These are phyloP conservation scores for Sclerodermus sp. DNA, from an alignment of 2,888 invertebrate genomes.

Conservation along the genomic window DNA sequence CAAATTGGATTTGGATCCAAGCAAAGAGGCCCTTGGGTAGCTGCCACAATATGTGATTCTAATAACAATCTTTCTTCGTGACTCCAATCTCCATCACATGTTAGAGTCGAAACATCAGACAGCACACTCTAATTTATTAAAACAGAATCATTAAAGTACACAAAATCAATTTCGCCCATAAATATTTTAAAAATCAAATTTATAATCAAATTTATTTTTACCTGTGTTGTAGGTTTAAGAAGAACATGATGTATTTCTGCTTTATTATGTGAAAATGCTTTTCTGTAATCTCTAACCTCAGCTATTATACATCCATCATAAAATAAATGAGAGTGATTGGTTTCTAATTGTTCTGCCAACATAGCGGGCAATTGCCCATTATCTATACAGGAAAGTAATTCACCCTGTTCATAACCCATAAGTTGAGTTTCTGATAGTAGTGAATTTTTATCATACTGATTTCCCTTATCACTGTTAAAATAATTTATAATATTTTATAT, in stretches of 20 bases:
- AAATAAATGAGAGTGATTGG: conserved; percentile 81
- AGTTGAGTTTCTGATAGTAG: conserved; percentile 70
- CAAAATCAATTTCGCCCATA: not conserved
- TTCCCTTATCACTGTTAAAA: conserved; percentile 49
- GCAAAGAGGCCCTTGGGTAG: conserved; percentile 84
- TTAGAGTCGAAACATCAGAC: conserved; percentile 53
- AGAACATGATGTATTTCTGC: conserved; percentile 86
- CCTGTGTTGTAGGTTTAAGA: conserved; percentile 84
- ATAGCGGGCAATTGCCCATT: conserved; percentile 88
- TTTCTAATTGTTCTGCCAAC: conserved; percentile 80
- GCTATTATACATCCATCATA: conserved; percentile 91
- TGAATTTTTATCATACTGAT: conserved; percentile 65
- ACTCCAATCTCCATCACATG: conserved; percentile 64
- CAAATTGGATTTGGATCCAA: conserved; percentile 86
- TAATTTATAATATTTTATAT: not conserved
- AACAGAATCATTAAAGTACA: not conserved
- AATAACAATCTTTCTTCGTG: conserved; percentile 75
- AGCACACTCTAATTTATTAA: conserved; percentile 54
- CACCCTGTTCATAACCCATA: conserved; percentile 89
- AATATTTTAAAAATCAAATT: too few relatives aligned
- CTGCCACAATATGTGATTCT: conserved; percentile 84
- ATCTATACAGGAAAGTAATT: conserved; percentile 84
- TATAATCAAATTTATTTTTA: conserved; percentile 46
- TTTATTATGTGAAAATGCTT: conserved; percentile 74
- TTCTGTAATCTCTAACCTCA: conserved; percentile 87